Evolutionary conservation across 2,888 invertebrate genomes (phyloP), one percentile per base, ranked within the genome.

Genomic region (Aromia moschata): DNA sequence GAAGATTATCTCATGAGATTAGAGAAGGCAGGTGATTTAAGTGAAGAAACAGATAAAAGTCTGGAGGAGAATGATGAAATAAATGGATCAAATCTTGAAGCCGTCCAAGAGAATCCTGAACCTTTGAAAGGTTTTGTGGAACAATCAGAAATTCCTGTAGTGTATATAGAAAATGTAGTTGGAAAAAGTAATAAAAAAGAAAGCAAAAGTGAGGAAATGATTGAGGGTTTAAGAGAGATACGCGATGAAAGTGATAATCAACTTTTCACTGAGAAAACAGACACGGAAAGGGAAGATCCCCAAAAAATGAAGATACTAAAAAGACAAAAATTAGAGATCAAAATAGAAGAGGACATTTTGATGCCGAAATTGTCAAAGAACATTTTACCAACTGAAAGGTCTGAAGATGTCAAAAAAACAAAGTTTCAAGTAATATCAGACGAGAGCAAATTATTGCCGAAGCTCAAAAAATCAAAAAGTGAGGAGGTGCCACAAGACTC

Each of bases 241-340:
- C n/a, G 14, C 12, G 37, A 51, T 2, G 17, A 16, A 25, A 40
- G 9, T 25, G 1, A 16, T 12, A 14, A 15, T 25, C 14, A 11
- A 12, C 18, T 15, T n/a, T 45, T n/a, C 15, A 30, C 16, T 45
- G 44, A 44, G n/a, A 43, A 15, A 36, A 25, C 14, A 15, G 11
- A 51, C 14, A 40, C 16, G 40, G 16, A 16, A 14, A 36, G n/a
- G 2, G 16, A 51, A 15, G 5, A 25, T 16, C 67, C 65, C 20
- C 71, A 41, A 33, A 54, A 36, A 1, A 20, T 47, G 1, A 47
- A 47, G 20, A n/a, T 47, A 5, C 31, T 30, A 16, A 46, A 33
- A 7, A 46, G n/a, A 14, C 53, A 73, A 74, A 52, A 69, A 41
- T 18, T 51, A 20, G 41, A 41, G 18, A 14, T 25, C 1, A 18